Conservation (phyloP, 2,888 invertebrate genomes). For the Galeruca laticollis region DNA sequence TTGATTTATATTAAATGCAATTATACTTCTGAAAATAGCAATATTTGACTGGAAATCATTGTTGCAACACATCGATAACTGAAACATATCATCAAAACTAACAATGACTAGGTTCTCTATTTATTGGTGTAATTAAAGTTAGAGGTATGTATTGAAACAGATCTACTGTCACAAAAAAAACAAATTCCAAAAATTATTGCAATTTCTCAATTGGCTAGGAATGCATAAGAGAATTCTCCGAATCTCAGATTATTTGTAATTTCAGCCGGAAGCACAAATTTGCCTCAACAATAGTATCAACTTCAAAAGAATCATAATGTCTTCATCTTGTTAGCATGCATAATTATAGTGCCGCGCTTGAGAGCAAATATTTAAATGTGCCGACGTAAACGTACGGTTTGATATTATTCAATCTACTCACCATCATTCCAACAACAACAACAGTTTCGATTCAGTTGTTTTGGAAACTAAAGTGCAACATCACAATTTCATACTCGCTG, state of each 20-base stretch:
- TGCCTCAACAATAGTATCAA: slow-evolving; percentile 5
- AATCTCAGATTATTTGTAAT: not conserved
- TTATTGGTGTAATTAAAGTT: too few relatives aligned
- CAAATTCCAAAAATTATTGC: too few relatives aligned
- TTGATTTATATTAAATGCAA: too few relatives aligned
- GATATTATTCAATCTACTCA: slow-evolving; percentile 19
- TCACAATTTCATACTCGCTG: slow-evolving; percentile 25
- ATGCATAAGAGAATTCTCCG: not conserved
- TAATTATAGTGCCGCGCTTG: slow-evolving; percentile 6
- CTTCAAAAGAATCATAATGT: slow-evolving; percentile 6
- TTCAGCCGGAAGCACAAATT: not conserved
- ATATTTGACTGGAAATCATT: too few relatives aligned
- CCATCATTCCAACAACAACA: slow-evolving; percentile 18
- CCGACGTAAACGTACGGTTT: slow-evolving; percentile 18
- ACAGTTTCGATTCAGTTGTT: slow-evolving; percentile 29
- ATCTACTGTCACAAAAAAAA: too few relatives aligned
- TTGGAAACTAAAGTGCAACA: slow-evolving; percentile 26
- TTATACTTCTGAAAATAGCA: too few relatives aligned
- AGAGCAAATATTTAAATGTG: slow-evolving; percentile 22
- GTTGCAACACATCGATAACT: too few relatives aligned
- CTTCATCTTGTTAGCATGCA: slow-evolving; percentile 20
- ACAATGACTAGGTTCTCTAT: too few relatives aligned
- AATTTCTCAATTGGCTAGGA: not conserved
- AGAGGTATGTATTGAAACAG: too few relatives aligned
- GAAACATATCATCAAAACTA: too few relatives aligned